Percentiles rank a stretch among this genome's conserved stretches.
Evolutionary conservation across 2,797 vertebrate genomes (phyloP).

Genomic region (Lagorchestes hirsutus): DNA sequence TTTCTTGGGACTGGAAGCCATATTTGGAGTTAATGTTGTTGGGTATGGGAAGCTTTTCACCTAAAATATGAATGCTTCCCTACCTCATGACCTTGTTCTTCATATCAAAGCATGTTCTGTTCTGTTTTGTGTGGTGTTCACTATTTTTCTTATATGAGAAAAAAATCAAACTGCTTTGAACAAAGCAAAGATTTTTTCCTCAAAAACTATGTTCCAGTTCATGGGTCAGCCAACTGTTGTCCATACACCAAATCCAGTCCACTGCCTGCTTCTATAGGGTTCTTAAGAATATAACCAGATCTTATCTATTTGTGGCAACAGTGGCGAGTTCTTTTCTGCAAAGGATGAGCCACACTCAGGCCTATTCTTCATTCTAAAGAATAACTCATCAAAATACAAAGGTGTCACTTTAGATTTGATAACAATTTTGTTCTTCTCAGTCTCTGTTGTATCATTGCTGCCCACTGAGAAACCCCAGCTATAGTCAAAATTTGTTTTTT

Average conservation of each 20-base stretch:
- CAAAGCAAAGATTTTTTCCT: slow-evolving; percentile 31
- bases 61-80: background rate
- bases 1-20: background rate
- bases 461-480: background rate
- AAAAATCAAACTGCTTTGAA: slow-evolving; percentile 24
- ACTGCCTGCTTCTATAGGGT: background rate
- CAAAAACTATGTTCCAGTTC: slow-evolving; percentile 45
- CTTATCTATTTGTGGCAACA: slow-evolving; percentile 48
- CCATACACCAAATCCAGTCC: background rate
- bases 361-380: slow-evolving; percentile 57
- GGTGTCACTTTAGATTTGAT: slow-evolving; percentile 17
- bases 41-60: slow-evolving; percentile 1
- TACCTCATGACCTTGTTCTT: background rate
- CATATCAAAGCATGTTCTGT: background rate
- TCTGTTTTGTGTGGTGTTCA: background rate
- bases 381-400: slow-evolving; percentile 21
- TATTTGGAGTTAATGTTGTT: slow-evolving; percentile 8
- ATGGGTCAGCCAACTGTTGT: background rate
- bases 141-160: slow-evolving; percentile 30
- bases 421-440: fast-evolving
- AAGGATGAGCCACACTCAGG: background rate
- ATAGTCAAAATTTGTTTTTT: background rate
- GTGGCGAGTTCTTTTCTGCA: slow-evolving; percentile 38
- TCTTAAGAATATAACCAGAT: background rate
- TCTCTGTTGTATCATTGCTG: background rate